Evolutionary conservation across 2,888 invertebrate genomes (phyloP), one percentile per base, ranked within the genome.

Genomic region (Epiblema foenella): DNA sequence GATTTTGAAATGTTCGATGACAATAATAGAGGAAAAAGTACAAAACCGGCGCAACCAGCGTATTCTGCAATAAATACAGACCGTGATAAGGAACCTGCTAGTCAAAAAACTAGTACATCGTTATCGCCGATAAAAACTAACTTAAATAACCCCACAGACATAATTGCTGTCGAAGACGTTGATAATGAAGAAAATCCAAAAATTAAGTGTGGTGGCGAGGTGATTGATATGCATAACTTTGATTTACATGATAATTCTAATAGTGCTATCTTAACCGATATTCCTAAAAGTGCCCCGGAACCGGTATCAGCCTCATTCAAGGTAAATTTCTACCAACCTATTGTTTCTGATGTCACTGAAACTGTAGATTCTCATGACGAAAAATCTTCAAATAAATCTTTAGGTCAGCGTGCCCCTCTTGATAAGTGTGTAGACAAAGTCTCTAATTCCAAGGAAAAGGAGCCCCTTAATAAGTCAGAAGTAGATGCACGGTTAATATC

Each of bases 271-370:
- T 17, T 33, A 46, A 58, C 46, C 12, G 65, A 59, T 15, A 59
- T 5, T 63, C 24, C 33, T 39, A 49, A 37, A 17, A 7, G 64
- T 58, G 39, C 58, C 4, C 17, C 18, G 37, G 63, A 42, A 39
- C 9, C 52, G 17, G 59, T 59, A 24, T 42, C 52, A 17, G 63
- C 72, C 56, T 69, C 73, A 20, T 81, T 83, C 72, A 80, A 77
- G 75, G 85, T 90, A 2, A 89, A 91, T 63, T 89, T 90, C 76
- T 90, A 89, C 74, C 89, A 85, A 75, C 83, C 86, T n/a, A 68
- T 83, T 58, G 62, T 11, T 3, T 24, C 66, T 49, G 77, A 75
- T 73, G 71, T 57, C 33, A 49, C 60, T 10, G 62, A 65, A 72
- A 57, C 46, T 56, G 65, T 51, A 42, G 42, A 68, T 49, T 29